A percentile compares a stretch with the other conserved stretches of the same genome.
Evolutionary conservation across 2,888 invertebrate genomes (phyloP).

Genomic region (Leptinotarsa juncta): DNA sequence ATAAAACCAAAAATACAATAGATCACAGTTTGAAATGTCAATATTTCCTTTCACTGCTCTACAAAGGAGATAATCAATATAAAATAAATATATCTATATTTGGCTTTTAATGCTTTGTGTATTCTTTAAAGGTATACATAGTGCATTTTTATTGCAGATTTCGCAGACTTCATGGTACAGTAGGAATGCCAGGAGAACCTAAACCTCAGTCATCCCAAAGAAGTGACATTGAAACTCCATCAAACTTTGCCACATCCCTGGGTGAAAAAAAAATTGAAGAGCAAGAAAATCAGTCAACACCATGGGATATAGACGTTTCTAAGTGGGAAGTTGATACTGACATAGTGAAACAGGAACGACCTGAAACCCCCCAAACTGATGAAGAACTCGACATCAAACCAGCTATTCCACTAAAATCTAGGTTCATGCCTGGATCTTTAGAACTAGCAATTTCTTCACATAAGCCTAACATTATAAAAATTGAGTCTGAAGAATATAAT

Average conservation of each 20-base stretch:
- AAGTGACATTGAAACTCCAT: constrained; percentile 1
- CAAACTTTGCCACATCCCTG: background rate
- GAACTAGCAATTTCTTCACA: constrained; percentile 21
- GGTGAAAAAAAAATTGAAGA: constrained; percentile 18
- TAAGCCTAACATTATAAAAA: background rate
- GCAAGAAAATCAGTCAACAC: background rate
- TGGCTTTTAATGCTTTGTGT: too few relatives aligned
- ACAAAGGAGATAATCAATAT: too few relatives aligned
- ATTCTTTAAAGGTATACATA: too few relatives aligned
- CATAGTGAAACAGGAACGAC: constrained; percentile 2
- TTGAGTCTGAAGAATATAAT: background rate
- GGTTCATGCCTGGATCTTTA: constrained; percentile 22
- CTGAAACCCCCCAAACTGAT: background rate
- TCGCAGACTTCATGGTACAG: constrained; percentile 71
- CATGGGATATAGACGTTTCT: constrained; percentile 37
- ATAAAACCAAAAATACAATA: too few relatives aligned
- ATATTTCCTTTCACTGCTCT: too few relatives aligned
- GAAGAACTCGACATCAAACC: constrained; percentile 17
- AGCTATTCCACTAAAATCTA: background rate
- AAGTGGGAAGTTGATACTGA: constrained; percentile 25
- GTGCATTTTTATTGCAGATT: constrained; percentile 58
- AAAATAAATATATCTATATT: too few relatives aligned
- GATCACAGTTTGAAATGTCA: too few relatives aligned
- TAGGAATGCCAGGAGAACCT: constrained; percentile 70
- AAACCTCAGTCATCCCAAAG: constrained; percentile 58